Percentiles rank a stretch among this genome's conserved stretches.
Evolutionary conservation across 1,140 invertebrate genomes (phyloP).

Genomic region (Atta cephalotes): DNA sequence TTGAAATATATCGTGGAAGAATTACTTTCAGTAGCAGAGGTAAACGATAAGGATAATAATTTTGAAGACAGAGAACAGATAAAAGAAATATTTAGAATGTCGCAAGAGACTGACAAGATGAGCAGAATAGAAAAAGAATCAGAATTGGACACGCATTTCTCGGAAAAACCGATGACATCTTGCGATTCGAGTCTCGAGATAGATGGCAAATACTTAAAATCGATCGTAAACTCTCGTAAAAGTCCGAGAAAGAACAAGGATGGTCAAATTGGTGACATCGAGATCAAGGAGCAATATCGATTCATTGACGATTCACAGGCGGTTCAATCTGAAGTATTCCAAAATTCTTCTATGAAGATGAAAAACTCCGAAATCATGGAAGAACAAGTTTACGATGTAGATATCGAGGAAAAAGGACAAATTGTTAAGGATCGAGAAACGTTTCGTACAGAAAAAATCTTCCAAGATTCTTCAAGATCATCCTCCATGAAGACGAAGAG

Average conservation of each 20-base stretch:
- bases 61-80: not conserved
- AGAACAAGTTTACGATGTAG: not conserved
- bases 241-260: conserved; percentile 77
- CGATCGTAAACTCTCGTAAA: conserved; percentile 82
- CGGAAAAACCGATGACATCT: conserved; percentile 22
- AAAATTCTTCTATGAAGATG: conserved; percentile 37
- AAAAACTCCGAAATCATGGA: not conserved
- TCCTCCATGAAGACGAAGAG: conserved; percentile 18
- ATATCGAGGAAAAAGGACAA: not conserved
- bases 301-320: conserved; percentile 2
- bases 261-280: conserved; percentile 43
- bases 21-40: not conserved
- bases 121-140: conserved; percentile 5
- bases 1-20: conserved; percentile 18
- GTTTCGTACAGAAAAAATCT: not conserved
- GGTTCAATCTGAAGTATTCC: conserved; percentile 44
- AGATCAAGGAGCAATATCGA: conserved; percentile 17
- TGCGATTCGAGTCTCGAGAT: conserved; percentile 78
- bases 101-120: not conserved
- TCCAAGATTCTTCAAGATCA: conserved; percentile 40
- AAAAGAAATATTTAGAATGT: not conserved
- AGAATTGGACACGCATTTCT: not conserved
- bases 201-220: conserved; percentile 83
- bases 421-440: not conserved
- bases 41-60: not conserved